Evolutionary conservation across 2,797 vertebrate species (phyloP), one percentile per base, ranked within the genome.

Genomic region (Helicolenus hilgendorfi): DNA sequence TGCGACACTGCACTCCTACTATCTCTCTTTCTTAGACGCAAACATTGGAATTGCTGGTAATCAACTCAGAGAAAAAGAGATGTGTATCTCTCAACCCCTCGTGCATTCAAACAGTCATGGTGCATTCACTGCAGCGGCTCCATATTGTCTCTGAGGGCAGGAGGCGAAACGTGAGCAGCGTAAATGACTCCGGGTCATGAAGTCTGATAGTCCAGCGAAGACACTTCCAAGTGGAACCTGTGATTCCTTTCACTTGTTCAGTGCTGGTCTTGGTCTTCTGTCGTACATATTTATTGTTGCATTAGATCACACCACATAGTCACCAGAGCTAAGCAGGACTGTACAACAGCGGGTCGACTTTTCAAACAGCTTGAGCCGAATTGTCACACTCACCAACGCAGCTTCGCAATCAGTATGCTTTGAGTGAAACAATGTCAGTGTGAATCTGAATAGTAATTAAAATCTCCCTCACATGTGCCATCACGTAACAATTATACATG

Each of bases 321-420:
- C 35, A 24, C 35, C 60, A 33, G 62, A 77, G 38, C 29, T 20
- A 58, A 63, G 27, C 56, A 38, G 41, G 31, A 20, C 29, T 71
- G 15, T 18, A n/a, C 79, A 81, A 77, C 79, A 75, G 72, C 22
- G 18, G 67, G 69, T 41, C 71, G 31, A 62, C 76, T 76, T 68
- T 82, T 35, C 59, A 7, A 69, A 65, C 65, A 73, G 53, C 83
- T 79, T 35, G 53, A 84, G 64, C 36, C 70, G 13, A 86, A 60
- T 73, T 83, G 69, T 72, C 11, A 14, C 70, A 58, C 38, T 77
- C 29, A 72, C 38, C 65, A 83, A 8, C 5, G 13, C 41, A 63
- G 26, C 60, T 81, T 71, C 15, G 15, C 62, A 82, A 79, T 84
- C 87, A 77, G 64, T 62, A 35, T 81, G 72, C 64, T 89, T 86